Base-by-base conservation (phyloP, 2,113 vertebrate genomes). In the Periophthalmodon schlosseri region DNA sequence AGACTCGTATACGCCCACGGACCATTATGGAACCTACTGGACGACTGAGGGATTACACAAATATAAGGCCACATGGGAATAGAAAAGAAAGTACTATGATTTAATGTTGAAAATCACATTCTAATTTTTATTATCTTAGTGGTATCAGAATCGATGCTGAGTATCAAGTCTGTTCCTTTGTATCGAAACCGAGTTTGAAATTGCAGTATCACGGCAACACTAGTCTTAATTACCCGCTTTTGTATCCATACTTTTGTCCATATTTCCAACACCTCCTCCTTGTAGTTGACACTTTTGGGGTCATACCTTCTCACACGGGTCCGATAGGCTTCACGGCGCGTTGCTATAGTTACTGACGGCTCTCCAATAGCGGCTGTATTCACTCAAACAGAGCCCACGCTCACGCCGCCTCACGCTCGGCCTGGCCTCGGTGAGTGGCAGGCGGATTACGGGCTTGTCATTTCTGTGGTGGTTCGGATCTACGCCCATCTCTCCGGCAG, bases 271-370 rank as follows among this genome's bases (percentile, higher is more conserved):
- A 73, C 72, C 70, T 33, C 67, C 7, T 77, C 73, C 70, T 70
- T 65, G 49, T 70, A 86, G 75, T 73, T 87, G 87, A 89, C 85
- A 83, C 78, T 70, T 77, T 82, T 75, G 79, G 86, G 73, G 81
- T 81, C 76, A 23, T 14, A 5, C 11, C 23, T 3, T 15, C 78
- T 72, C 36, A 75, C 54, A 12, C 58, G 72, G 72, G 64, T 81
- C 79, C 78, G 76, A 64, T 75, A 44, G 72, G 72, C n/a, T 28
- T 84, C 84, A 83, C 69, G 54, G 52, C 85, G 79, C 78, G 79
- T 14, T 86, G 87, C 88, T 87, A 80, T 69, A 80, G 78, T 70
- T 56, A 61, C 77, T 91, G 91, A 92, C 91, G 91, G 90, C 84
- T 90, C 78, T 73, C 86, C 90, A 81, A 88, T 91, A 89, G 84